These are phyloP conservation scores for Lumbricus terrestris DNA, from an alignment of 2,888 invertebrate genomes.

Conservation along the genomic window DNA sequence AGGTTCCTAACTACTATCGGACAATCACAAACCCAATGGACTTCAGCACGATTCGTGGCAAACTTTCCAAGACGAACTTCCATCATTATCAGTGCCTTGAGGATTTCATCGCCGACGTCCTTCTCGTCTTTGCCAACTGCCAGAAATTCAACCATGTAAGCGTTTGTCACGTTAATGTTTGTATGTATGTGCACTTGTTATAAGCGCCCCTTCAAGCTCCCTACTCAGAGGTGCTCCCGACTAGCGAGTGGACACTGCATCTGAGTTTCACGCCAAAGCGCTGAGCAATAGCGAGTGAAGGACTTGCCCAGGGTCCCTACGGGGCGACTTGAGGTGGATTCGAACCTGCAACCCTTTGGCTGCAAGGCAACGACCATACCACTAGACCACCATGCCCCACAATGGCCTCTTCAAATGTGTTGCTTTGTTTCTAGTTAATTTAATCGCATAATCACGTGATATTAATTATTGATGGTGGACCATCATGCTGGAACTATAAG, in stretches of 20 bases:
- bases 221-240: no score
- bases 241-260: no score
- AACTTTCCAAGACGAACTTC: conserved; percentile 72
- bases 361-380: no score
- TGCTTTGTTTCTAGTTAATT: neutral
- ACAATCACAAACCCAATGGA: conserved; percentile 80
- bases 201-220: no score
- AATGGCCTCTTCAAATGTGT: neutral
- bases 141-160: conserved; percentile 72
- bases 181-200: conserved; percentile 64
- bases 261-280: no score
- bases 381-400: no score
- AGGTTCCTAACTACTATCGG: conserved; percentile 71
- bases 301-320: no score
- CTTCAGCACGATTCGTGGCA: conserved; percentile 77
- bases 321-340: no score
- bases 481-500: no score
- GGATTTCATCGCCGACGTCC: conserved; percentile 76
- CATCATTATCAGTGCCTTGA: conserved; percentile 74
- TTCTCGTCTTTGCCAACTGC: conserved; percentile 84
- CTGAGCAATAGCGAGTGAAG: no score
- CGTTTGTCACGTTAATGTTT: neutral
- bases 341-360: no score
- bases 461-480: no score
- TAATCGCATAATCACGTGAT: neutral